Conservation (phyloP, 2,888 invertebrate species). For the Priocnemis perturbator region DNA sequence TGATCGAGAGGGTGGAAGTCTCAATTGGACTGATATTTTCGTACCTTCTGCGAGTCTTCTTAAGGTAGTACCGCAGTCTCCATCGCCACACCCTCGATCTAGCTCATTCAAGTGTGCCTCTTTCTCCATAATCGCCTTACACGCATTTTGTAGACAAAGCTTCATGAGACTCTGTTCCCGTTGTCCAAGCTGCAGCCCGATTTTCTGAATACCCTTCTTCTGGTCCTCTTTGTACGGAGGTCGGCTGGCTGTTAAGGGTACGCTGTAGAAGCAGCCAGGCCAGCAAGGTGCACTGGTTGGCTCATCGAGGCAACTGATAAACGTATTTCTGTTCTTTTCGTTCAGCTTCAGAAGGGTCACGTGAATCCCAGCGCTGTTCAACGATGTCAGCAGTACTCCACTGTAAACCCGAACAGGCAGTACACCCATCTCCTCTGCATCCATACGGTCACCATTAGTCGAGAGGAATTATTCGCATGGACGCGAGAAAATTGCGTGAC, state of each 20-base stretch:
- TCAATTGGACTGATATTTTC: not conserved
- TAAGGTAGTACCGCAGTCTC: constrained; percentile 81
- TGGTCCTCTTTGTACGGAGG: constrained; percentile 21
- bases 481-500: too few species aligned
- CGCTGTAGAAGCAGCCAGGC: constrained; percentile 76
- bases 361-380: constrained; percentile 87
- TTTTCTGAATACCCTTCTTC: constrained; percentile 19
- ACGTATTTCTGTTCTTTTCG: constrained; percentile 72
- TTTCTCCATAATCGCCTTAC: constrained; percentile 57
- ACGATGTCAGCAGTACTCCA: constrained; percentile 82
- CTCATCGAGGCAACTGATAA: constrained; percentile 79
- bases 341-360: constrained; percentile 82
- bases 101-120: constrained; percentile 71
- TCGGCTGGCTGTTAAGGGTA: constrained; percentile 43
- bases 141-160: constrained; percentile 73
- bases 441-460: too few species aligned
- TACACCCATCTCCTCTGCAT: constrained; percentile 57
- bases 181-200: constrained; percentile 51
- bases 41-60: constrained; percentile 78
- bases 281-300: constrained; percentile 79
- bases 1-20: too few species aligned
- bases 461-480: too few species aligned
- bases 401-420: constrained; percentile 63
- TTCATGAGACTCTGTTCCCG: constrained; percentile 60
- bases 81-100: constrained; percentile 80